Conservation (phyloP, 2,888 invertebrate genomes). For the Pandemis corylana region DNA sequence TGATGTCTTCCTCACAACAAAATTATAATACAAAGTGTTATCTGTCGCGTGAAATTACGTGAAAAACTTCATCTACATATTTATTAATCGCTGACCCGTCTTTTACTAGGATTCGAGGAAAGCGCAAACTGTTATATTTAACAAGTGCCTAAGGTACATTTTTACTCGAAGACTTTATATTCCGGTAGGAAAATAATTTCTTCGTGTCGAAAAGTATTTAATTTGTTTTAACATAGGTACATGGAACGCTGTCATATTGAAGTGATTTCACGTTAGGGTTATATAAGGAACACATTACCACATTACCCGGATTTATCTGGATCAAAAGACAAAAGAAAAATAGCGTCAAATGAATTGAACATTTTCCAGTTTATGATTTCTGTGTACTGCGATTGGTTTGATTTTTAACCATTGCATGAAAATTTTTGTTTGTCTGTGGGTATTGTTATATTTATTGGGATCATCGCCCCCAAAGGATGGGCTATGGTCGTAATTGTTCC, state of each 20-base stretch:
- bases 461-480: too few species aligned
- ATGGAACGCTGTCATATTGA: too few species aligned
- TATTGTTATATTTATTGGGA: too few species aligned
- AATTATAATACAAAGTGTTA: slow-evolving; percentile 76
- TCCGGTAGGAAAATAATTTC: background rate
- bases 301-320: background rate
- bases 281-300: too few species aligned
- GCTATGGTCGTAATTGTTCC: too few species aligned
- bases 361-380: too few species aligned
- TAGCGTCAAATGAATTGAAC: background rate
- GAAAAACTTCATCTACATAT: slow-evolving; percentile 73
- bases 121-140: slow-evolving; percentile 8
- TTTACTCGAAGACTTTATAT: background rate
- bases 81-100: slow-evolving; percentile 68
- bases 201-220: background rate
- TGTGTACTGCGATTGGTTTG: too few species aligned
- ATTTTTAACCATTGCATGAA: too few species aligned
- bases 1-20: slow-evolving; percentile 46
- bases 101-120: slow-evolving; percentile 27
- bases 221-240: too few species aligned
- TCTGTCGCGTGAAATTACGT: slow-evolving; percentile 72
- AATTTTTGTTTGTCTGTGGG: too few species aligned
- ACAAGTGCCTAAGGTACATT: slow-evolving; percentile 18
- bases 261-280: too few species aligned
- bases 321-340: background rate